These are phyloP conservation scores for Gobiocypris rarus DNA, from an alignment of 2,113 vertebrate species.

Conservation along the genomic window DNA sequence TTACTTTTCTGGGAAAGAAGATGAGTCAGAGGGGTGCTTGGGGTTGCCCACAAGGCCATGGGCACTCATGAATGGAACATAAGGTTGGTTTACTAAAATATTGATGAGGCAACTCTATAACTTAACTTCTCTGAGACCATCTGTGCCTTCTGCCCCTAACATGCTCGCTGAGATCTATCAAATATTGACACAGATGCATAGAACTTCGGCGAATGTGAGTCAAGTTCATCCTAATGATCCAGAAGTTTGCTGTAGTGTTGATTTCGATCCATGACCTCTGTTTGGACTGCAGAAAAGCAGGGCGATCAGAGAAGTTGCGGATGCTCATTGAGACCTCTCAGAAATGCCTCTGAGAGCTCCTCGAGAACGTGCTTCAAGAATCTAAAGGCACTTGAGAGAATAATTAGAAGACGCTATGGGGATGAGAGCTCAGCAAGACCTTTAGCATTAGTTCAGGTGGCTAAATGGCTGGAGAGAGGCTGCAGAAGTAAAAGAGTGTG, in stretches of 20 bases:
- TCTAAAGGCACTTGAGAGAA: constrained; percentile 36
- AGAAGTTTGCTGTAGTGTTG: not conserved
- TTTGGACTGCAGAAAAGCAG: not conserved
- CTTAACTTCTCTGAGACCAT: constrained; percentile 42
- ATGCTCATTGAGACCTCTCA: not conserved
- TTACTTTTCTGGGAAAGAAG: constrained; percentile 8
- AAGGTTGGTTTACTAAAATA: constrained; percentile 37
- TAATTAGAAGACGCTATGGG: constrained; percentile 29
- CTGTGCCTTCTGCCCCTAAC: constrained; percentile 19
- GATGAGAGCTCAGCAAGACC: constrained; percentile 40
- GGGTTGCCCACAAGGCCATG: constrained; percentile 37
- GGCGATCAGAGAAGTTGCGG: not conserved
- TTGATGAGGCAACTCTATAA: constrained; percentile 36
- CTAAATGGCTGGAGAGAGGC: constrained; percentile 4
- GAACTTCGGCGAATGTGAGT: not conserved
- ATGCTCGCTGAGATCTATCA: constrained; percentile 19
- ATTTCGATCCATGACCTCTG: not conserved
- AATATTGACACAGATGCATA: constrained; percentile 30
- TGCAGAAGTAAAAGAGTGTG: not conserved
- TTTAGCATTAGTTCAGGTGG: constrained; percentile 8
- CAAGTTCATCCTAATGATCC: constrained; percentile 12
- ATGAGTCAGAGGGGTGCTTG: constrained; percentile 24
- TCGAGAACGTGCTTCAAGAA: constrained; percentile 22
- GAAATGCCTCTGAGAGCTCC: constrained; percentile 1
- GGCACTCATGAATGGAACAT: constrained; percentile 39